phyloP scores from a whole-genome alignment of 1,140 invertebrate species.

The Hirudo medicinalis region DNA sequence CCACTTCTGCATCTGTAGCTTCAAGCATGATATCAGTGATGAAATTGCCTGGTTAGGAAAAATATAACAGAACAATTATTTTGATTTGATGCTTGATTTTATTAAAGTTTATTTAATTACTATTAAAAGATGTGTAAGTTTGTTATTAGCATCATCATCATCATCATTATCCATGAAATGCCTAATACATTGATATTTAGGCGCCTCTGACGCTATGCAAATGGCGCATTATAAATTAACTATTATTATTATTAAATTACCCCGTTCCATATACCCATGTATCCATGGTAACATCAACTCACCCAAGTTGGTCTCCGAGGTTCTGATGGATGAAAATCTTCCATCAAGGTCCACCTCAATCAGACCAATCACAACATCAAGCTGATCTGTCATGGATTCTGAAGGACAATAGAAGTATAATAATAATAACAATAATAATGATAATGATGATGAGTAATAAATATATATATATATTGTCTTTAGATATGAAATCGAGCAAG shows the following conservation, averaged over 20 bases:
- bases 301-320: slow-evolving; percentile 66
- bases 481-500: no score
- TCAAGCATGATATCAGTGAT: slow-evolving; percentile 72
- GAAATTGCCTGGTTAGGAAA: slow-evolving; percentile 57
- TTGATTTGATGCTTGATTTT: no score
- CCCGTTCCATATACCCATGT: no score
- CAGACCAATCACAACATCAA: slow-evolving; percentile 65
- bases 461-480: no score
- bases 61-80: not conserved
- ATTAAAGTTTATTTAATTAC: no score
- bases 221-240: no score
- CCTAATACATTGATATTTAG: no score
- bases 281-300: not conserved
- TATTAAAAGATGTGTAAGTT: no score
- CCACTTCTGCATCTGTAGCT: slow-evolving; percentile 65
- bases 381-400: slow-evolving; percentile 63
- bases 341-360: slow-evolving; percentile 71
- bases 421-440: not conserved
- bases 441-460: not conserved
- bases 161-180: no score
- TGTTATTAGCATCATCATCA: no score
- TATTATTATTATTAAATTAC: no score
- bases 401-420: slow-evolving; percentile 19
- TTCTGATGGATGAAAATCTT: slow-evolving; percentile 61
- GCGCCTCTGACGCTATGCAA: no score